Evolutionary conservation across 2,113 vertebrate genomes (phyloP).

Genomic region (Egretta garzetta): DNA sequence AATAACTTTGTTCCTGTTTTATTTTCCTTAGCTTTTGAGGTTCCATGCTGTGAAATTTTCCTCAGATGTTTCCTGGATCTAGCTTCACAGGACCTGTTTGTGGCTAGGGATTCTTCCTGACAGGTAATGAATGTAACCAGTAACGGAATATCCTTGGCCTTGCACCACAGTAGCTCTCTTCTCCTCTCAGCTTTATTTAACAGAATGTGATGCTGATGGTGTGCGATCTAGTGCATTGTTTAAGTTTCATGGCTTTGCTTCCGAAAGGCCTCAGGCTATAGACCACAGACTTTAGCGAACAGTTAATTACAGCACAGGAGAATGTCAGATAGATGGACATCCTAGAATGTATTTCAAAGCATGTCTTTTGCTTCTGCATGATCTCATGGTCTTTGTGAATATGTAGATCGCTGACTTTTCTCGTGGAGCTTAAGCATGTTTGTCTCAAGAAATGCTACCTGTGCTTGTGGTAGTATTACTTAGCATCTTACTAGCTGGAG

Average conservation of each 20-base stretch:
- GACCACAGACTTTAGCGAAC: neutral
- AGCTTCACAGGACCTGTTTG: accelerated
- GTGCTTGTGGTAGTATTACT: neutral
- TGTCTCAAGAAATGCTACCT: neutral
- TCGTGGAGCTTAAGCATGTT: neutral
- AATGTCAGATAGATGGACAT: neutral
- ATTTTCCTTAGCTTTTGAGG: neutral
- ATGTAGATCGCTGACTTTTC: neutral
- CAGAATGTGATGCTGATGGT: neutral
- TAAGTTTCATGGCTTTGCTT: neutral
- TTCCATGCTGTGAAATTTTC: neutral
- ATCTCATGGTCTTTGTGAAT: neutral
- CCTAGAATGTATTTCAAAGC: neutral
- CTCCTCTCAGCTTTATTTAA: neutral
- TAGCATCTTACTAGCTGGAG: neutral
- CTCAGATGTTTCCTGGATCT: neutral
- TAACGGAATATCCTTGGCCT: neutral
- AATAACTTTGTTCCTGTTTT: neutral
- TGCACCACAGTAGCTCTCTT: neutral
- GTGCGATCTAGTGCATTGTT: neutral
- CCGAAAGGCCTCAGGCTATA: neutral
- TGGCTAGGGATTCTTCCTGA: neutral
- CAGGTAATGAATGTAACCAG: too few species aligned
- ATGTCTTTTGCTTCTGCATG: neutral
- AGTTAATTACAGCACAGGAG: neutral